These are phyloP conservation scores for Helicolenus hilgendorfi DNA, from an alignment of 2,797 vertebrate species.

Conservation along the genomic window DNA sequence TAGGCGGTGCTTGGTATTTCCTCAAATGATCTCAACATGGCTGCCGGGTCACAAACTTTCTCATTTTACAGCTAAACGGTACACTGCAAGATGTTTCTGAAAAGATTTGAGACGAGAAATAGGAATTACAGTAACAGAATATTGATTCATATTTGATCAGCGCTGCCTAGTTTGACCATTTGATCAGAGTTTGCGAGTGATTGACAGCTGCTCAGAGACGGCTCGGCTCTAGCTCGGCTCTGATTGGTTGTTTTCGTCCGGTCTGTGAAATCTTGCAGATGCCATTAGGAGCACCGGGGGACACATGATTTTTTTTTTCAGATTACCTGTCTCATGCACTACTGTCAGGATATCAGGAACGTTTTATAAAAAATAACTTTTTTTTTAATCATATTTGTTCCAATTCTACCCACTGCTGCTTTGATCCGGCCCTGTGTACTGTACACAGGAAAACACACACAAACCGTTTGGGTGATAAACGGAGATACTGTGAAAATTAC, in stretches of 20 bases:
- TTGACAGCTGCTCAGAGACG: no score
- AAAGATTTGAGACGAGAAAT: not conserved
- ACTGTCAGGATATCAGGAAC: not conserved
- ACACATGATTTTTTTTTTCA: not conserved
- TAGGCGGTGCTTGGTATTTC: no score
- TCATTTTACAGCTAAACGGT: not conserved
- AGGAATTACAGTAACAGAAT: not conserved
- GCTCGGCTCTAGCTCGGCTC: no score
- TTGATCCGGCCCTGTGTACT: constrained; percentile 2
- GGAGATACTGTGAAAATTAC: constrained; percentile 79
- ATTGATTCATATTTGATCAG: not conserved
- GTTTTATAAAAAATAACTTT: not conserved
- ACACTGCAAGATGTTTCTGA: not conserved
- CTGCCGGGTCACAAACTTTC: no score
- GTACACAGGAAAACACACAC: constrained; percentile 58
- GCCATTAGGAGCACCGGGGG: no score
- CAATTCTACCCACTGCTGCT: not conserved
- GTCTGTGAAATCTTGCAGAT: not conserved
- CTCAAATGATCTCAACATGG: no score
- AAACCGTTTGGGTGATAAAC: constrained; percentile 79
- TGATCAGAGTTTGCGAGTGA: no score
- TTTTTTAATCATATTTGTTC: not conserved
- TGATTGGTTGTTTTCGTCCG: not conserved
- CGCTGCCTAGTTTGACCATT: not conserved
- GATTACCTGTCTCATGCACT: not conserved